Evolutionary conservation across 92 coral and sea anemone species (phyloP).

Genomic region (Pocillopora meandrina): DNA sequence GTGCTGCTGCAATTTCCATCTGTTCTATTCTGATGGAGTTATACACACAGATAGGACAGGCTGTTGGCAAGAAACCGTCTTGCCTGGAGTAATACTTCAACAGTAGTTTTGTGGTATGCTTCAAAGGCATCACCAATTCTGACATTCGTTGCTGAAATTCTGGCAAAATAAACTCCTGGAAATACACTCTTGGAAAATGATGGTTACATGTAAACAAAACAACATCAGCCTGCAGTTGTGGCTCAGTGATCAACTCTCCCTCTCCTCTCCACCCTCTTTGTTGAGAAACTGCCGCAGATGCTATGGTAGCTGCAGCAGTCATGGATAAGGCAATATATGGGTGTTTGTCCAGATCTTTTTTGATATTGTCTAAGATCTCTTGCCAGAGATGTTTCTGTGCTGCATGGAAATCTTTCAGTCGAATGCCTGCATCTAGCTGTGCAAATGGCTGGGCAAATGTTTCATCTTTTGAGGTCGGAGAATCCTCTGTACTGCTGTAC

Average conservation of each 20-base stretch:
- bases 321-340: constrained; percentile 72
- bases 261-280: constrained; percentile 67
- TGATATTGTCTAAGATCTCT: constrained; percentile 89
- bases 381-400: constrained; percentile 73
- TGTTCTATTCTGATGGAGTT: constrained; percentile 89
- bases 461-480: constrained; percentile 14
- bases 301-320: constrained; percentile 88
- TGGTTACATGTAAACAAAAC: constrained; percentile 92
- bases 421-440: constrained; percentile 35
- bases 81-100: constrained; percentile 59
- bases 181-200: constrained; percentile 85
- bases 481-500: constrained; percentile 11
- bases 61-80: constrained; percentile 69
- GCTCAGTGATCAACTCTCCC: constrained; percentile 6
- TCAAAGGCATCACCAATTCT: constrained; percentile 73
- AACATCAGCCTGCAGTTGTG: constrained; percentile 65
- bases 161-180: constrained; percentile 79
- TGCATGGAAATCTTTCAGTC: constrained; percentile 35
- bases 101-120: constrained; percentile 72
- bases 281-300: constrained; percentile 91
- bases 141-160: constrained; percentile 95
- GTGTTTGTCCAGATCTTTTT: constrained; percentile 81
- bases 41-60: constrained; percentile 95
- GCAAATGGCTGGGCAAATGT: constrained; percentile 22
- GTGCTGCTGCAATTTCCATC: constrained; percentile 24